phyloP scores from a whole-genome alignment of 2,888 invertebrate species.

The Junonia oenone region DNA sequence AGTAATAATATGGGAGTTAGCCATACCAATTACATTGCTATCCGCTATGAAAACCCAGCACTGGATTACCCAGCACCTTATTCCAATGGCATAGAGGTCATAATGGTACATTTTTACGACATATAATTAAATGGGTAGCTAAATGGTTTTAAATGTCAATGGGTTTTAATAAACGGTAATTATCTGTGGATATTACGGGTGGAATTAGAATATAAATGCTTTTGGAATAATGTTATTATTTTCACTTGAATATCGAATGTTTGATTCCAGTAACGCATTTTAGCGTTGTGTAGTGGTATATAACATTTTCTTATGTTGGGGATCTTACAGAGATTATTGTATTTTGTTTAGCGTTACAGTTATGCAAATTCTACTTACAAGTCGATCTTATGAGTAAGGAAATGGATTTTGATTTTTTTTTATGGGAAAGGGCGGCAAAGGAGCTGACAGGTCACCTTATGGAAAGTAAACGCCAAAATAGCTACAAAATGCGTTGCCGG shows the following conservation, averaged over 20 bases:
- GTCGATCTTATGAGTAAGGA: no score
- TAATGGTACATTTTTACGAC: neutral
- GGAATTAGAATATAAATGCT: neutral
- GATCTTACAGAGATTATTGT: no score
- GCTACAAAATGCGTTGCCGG: no score
- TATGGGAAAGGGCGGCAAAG: no score
- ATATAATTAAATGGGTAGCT: neutral
- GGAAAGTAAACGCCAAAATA: no score
- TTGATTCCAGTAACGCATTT: neutral
- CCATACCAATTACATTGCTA: slow-evolving; percentile 9
- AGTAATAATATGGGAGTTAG: slow-evolving; percentile 14
- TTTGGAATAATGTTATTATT: neutral
- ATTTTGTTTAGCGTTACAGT: no score
- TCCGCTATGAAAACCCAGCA: neutral
- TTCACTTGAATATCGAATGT: neutral
- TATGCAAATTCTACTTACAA: no score
- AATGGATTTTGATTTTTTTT: no score
- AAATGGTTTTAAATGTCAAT: neutral
- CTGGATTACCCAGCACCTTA: no score
- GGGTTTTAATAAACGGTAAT: neutral
- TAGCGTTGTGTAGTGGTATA: neutral
- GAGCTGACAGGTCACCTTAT: no score
- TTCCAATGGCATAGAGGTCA: neutral
- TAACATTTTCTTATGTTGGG: no score
- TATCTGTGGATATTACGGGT: neutral